phyloP scores from a whole-genome alignment of 1,140 invertebrate genomes.

The Heliconius congener region DNA sequence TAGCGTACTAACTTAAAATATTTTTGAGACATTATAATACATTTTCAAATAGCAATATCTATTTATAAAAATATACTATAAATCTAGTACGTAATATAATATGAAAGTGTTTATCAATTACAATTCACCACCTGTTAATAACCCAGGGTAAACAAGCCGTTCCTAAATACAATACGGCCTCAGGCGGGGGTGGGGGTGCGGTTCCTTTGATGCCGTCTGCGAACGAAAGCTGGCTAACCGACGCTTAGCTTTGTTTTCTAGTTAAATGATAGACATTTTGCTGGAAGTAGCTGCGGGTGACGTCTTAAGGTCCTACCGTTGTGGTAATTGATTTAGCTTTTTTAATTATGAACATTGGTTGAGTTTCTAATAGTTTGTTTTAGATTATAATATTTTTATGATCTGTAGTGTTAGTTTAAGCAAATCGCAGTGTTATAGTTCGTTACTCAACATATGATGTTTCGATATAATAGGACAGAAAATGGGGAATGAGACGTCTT shows the following conservation, averaged over 20 bases:
- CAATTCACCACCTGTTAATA: conserved; percentile 36
- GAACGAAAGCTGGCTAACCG: conserved; percentile 69
- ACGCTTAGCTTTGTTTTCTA: conserved; percentile 73
- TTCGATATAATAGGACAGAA: no score
- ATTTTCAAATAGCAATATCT: not conserved
- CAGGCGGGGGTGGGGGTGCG: conserved; percentile 52
- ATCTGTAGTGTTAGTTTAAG: not conserved
- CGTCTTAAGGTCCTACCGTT: conserved; percentile 34
- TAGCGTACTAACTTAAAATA: no score
- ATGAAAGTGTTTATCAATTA: conserved; percentile 25
- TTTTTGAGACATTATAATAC: no score
- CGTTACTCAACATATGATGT: no score
- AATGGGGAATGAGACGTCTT: no score
- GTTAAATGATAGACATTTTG: conserved; percentile 65
- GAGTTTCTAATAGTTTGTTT: not conserved
- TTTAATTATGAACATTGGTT: not conserved
- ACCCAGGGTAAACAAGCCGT: conserved; percentile 32
- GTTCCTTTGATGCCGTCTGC: conserved; percentile 72
- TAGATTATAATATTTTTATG: not conserved
- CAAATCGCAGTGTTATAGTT: no score
- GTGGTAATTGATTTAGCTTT: conserved; percentile 6
- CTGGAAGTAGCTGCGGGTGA: conserved; percentile 58
- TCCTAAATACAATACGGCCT: conserved; percentile 61
- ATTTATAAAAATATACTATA: not conserved
- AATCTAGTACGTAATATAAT: not conserved